Evolutionary conservation across 1,140 invertebrate species (phyloP).

Genomic region (Meloidogyne exigua): DNA sequence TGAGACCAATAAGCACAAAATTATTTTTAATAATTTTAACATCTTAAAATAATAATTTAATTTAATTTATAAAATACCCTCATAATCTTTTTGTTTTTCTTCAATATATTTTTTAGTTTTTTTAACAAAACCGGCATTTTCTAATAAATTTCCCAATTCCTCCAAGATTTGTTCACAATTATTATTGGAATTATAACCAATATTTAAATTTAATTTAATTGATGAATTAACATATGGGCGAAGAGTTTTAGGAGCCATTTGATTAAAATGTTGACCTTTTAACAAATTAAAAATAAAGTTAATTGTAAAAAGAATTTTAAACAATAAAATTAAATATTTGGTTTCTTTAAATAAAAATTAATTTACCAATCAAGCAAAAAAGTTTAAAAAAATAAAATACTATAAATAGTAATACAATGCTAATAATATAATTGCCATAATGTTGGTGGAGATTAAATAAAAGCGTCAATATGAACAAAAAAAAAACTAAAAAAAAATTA

Average conservation of each 20-base stretch:
- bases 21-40: not conserved
- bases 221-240: constrained; percentile 16
- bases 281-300: too few species aligned
- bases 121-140: not conserved
- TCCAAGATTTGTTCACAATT: not conserved
- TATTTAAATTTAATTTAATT: not conserved
- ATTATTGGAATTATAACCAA: constrained; percentile 7
- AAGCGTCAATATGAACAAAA: too few species aligned
- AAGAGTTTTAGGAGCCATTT: constrained; percentile 7
- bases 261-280: not conserved
- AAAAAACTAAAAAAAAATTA: not conserved
- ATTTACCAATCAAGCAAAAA: too few species aligned
- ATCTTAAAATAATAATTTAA: not conserved
- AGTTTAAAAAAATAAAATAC: too few species aligned
- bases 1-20: not conserved
- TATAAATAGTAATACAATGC: too few species aligned
- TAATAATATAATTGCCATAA: too few species aligned
- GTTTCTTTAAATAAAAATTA: too few species aligned
- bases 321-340: too few species aligned
- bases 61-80: not conserved
- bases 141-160: not conserved
- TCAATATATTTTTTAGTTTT: not conserved
- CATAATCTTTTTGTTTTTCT: not conserved
- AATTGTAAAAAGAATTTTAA: too few species aligned
- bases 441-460: too few species aligned